Evolutionary conservation across 1,140 invertebrate genomes (phyloP).

Genomic region (Pseudomyrmex sp.): DNA sequence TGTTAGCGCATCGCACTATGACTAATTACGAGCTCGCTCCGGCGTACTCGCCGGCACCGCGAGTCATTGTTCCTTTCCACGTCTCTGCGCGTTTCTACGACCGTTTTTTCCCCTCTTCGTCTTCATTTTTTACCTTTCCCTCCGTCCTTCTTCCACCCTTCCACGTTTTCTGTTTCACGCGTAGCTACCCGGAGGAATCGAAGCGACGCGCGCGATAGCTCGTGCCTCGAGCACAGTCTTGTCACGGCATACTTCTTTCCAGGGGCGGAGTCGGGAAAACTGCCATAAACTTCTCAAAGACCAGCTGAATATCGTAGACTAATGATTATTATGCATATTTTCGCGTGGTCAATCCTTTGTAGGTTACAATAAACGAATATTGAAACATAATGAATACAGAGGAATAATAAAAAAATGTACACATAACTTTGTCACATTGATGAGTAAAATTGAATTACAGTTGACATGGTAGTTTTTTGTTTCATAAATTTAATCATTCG

Average conservation of each 20-base stretch:
- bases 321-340: background rate
- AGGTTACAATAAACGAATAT: too few species aligned
- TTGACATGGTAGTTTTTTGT: background rate
- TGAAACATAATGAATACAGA: too few species aligned
- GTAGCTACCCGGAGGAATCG: constrained; percentile 63
- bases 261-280: constrained; percentile 31
- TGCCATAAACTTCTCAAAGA: constrained; percentile 2
- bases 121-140: background rate
- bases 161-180: constrained; percentile 20
- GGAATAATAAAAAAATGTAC: too few species aligned
- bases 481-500: too few species aligned
- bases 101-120: background rate
- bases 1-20: constrained; percentile 85
- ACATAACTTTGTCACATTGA: background rate
- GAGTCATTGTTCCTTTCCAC: constrained; percentile 74
- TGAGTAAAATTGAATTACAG: constrained; percentile 6
- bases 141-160: background rate
- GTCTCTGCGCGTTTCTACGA: constrained; percentile 64
- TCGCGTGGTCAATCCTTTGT: background rate
- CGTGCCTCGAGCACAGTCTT: constrained; percentile 66
- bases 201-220: constrained; percentile 65
- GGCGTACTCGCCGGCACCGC: constrained; percentile 64
- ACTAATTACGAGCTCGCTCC: constrained; percentile 82
- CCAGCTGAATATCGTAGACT: background rate
- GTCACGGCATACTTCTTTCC: constrained; percentile 58